Base-by-base conservation (phyloP, 1,140 invertebrate species). In the Latrodectus geometricus region DNA sequence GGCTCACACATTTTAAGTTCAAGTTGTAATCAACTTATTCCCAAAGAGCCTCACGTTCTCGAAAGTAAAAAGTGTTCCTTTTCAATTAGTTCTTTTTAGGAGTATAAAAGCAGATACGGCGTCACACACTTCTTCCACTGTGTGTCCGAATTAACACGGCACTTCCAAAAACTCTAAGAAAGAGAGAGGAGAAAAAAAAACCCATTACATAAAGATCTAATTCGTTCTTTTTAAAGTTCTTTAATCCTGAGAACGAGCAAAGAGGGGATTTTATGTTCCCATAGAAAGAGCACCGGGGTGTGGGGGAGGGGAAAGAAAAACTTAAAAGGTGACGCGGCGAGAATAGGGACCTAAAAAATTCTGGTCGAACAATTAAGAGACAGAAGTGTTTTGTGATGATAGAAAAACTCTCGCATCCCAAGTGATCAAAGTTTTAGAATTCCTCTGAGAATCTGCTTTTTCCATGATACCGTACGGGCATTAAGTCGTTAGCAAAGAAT, bases 291-390 rank as follows among this genome's bases (percentile, higher is more conserved):
- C 48, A 69, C 48, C 61, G 48, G 17, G 79, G 52, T 49, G 21
- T 1, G 20, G 35, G 52, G 21, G 52, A 61, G 48, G 21, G 50
- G 61, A 68, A 23, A 35, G 56, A 76, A 74, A 82, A 83, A 73
- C n/a, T 66, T 70, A 56, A 23, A 72, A 21, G 70, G 23, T 49
- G 54, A 61, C 8, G 54, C 54, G 23, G 23, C 70, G 23, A 49
- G 8, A 49, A 73, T 21, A 48, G 54, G 11, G 50, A 50, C 20
- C 48, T 52, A 84, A 84, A 50, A 48, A 52, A 66, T 73, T 75
- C 76, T 76, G 76, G 73, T 54, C 56, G 68, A 76, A 76, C 73
- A 84, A 84, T 84, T 84, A 84, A 84, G 73, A 76, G 52, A 84
- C 35, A 54, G 73, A 73, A 79, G 35, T 20, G 35, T 35, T 35